These are phyloP conservation scores for Phthorimaea operculella DNA, from an alignment of 1,140 invertebrate species.

Conservation along the genomic window DNA sequence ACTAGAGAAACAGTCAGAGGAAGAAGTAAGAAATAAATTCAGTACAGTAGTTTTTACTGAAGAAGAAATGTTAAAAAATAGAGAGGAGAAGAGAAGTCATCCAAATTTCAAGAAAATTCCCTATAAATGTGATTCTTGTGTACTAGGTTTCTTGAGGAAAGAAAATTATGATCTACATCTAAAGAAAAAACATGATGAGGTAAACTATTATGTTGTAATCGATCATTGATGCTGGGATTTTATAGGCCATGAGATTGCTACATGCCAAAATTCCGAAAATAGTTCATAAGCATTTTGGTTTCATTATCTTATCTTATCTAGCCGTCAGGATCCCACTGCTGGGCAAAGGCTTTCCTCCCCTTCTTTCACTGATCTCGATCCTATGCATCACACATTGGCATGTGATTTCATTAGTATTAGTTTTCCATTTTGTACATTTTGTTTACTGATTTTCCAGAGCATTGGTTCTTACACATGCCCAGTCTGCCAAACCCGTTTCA, in stretches of 20 bases:
- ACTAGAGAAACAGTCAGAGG: background rate
- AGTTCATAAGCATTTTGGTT: too few species aligned
- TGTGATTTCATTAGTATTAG: too few species aligned
- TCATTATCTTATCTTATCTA: too few species aligned
- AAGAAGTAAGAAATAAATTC: constrained; percentile 27
- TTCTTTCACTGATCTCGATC: too few species aligned
- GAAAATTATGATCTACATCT: constrained; percentile 27
- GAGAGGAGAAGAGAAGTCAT: constrained; percentile 34
- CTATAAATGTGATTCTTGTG: constrained; percentile 39
- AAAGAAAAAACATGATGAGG: constrained; percentile 32
- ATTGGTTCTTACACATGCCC: constrained; percentile 19
- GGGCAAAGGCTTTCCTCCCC: too few species aligned
- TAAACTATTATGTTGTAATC: too few species aligned
- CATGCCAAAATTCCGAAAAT: background rate
- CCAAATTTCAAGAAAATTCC: constrained; percentile 40
- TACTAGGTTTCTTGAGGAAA: constrained; percentile 31
- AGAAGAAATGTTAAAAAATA: constrained; percentile 30
- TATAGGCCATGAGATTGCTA: too few species aligned
- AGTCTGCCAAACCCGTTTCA: constrained; percentile 22
- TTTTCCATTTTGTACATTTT: too few species aligned
- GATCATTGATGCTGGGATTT: too few species aligned
- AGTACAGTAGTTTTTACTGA: constrained; percentile 24
- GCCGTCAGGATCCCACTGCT: too few species aligned
- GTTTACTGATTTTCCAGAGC: constrained; percentile 21
- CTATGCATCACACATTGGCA: too few species aligned